Evolutionary conservation across 2,888 invertebrate species (phyloP), one percentile per base, ranked within the genome.

Genomic region (Argyresthia goedartella): DNA sequence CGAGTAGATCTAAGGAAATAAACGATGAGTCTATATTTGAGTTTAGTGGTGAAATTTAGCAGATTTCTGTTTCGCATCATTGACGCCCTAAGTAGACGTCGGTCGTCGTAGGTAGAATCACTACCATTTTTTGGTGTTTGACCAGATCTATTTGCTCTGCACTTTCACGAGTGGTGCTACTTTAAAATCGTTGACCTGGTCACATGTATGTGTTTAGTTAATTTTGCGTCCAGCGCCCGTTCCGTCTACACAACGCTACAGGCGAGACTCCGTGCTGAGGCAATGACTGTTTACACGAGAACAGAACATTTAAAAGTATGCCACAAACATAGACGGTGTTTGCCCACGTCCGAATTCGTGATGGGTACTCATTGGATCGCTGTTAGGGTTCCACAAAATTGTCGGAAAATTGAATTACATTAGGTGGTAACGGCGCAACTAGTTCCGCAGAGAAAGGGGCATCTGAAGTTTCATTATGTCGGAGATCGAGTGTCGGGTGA

Each of bases 91-190:
- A 25, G 25, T 25, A 25, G 25, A 25, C 25, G 25, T 25, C 6
- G 25, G 25, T 25, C 6, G 25, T 25, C 25, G 25, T 25, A 4
- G 25, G 25, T 25, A 48, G 36, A 48, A 48, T 48, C 13, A 34
- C 48, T 48, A 16, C 36, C n/a, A 36, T n/a, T 35, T 49, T 48
- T 48, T 48, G 66, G 68, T 79, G 71, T 80, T 81, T 79, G 76
- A 71, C 69, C 66, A 73, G 66, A 76, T 71, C 69, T 82, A 73
- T 81, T 81, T 81, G 74, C 67, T 73, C 72, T 75, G 66, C 69
- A 79, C 82, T 82, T 84, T 84, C 82, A 73, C 81, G 67, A 71
- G 61, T 72, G 70, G 74, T 70, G 81, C 81, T 81, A 81, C 80
- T 81, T 79, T 76, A 75, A 76, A 82, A 78, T 71, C 79, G 76